A percentile compares a stretch with the other conserved stretches of the same genome.
Evolutionary conservation across 1,140 invertebrate genomes (phyloP).

Genomic region (Bradysia coprophila): DNA sequence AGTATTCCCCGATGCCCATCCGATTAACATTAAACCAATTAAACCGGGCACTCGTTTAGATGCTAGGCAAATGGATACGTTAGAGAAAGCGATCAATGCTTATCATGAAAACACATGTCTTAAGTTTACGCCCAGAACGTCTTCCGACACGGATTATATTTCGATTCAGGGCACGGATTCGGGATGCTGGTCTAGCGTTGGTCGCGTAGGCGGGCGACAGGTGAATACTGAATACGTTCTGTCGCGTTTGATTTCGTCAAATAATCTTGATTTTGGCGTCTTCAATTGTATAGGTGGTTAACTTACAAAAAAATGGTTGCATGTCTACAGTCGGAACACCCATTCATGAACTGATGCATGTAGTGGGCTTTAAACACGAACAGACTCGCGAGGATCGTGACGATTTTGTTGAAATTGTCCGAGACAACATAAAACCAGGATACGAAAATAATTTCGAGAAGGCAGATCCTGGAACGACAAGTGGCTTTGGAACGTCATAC

Average conservation of each 20-base stretch:
- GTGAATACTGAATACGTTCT: conserved; percentile 23
- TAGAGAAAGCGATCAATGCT: conserved; percentile 39
- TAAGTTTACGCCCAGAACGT: conserved; percentile 37
- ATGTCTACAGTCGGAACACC: conserved; percentile 49
- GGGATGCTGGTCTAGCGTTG: conserved; percentile 68
- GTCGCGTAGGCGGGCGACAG: conserved; percentile 35
- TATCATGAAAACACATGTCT: conserved; percentile 54
- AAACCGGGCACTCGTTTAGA: no score
- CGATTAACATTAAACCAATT: background rate
- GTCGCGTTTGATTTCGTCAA: conserved; percentile 28
- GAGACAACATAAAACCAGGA: conserved; percentile 50
- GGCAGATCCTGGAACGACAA: conserved; percentile 27
- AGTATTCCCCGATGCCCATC: background rate
- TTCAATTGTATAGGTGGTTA: no score
- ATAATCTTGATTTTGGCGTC: no score
- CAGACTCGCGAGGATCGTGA: conserved; percentile 67
- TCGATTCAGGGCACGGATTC: conserved; percentile 38
- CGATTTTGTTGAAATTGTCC: conserved; percentile 45
- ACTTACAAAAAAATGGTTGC: conserved; percentile 50
- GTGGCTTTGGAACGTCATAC: conserved; percentile 42
- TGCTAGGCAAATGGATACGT: conserved; percentile 17
- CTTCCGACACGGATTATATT: conserved; percentile 41
- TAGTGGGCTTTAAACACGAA: conserved; percentile 70
- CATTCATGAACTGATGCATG: conserved; percentile 70
- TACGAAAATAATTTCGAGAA: conserved; percentile 51